A percentile compares a stretch with the other conserved stretches of the same genome.
Conservation (phyloP, 2,888 invertebrate genomes). For the Kuschelorhynchus macadamiae region DNA sequence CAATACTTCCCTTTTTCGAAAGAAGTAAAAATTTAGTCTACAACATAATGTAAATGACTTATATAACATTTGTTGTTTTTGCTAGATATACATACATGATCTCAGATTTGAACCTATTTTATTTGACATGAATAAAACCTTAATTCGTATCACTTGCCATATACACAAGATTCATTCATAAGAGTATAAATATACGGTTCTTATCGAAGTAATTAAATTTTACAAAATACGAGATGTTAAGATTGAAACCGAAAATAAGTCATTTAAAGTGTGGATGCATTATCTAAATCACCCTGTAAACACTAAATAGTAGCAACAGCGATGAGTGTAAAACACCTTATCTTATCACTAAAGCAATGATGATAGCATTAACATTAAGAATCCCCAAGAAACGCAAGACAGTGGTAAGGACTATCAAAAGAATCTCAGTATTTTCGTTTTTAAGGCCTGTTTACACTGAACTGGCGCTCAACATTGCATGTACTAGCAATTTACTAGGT, state of each 20-base stretch:
- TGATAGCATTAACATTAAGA: constrained; percentile 59
- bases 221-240: neutral
- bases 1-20: too few species aligned
- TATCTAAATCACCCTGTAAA: constrained; percentile 65
- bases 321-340: constrained; percentile 64
- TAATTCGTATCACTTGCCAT: too few species aligned
- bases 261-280: constrained; percentile 52
- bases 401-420: constrained; percentile 38
- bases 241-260: constrained; percentile 22
- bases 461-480: neutral
- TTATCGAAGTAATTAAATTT: neutral
- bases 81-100: too few species aligned
- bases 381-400: constrained; percentile 56
- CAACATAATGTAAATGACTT: too few species aligned
- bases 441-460: constrained; percentile 25
- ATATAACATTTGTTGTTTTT: too few species aligned
- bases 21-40: too few species aligned
- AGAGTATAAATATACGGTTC: neutral
- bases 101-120: too few species aligned
- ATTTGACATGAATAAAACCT: too few species aligned
- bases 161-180: too few species aligned
- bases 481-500: too few species aligned
- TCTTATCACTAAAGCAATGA: constrained; percentile 65
- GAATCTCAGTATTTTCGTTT: constrained; percentile 36
- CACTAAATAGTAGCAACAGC: constrained; percentile 64